These are phyloP conservation scores for Hypomesus transpacificus DNA, from an alignment of 2,113 vertebrate genomes.

Conservation along the genomic window DNA sequence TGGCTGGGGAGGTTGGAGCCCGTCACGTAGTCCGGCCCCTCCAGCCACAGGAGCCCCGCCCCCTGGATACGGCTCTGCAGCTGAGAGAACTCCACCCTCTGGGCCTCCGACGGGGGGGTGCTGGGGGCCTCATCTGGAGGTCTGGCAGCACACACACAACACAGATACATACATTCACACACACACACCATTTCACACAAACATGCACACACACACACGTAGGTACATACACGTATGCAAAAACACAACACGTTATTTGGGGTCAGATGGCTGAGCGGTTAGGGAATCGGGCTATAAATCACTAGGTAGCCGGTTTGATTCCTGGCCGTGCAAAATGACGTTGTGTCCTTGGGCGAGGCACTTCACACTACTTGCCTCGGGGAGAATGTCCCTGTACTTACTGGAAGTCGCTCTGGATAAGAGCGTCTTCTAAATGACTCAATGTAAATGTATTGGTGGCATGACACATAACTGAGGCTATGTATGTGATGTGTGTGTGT, in stretches of 20 bases:
- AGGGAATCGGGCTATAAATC: too few relatives aligned
- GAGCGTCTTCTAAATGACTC: too few relatives aligned
- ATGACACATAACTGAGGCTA: too few relatives aligned
- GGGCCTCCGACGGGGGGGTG: slow-evolving; percentile 77
- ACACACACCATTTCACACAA: not conserved
- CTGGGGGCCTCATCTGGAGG: slow-evolving; percentile 50
- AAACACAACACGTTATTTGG: not conserved
- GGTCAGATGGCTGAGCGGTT: too few relatives aligned
- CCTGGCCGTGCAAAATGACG: too few relatives aligned
- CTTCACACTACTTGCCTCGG: too few relatives aligned
- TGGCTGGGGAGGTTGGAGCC: slow-evolving; percentile 96
- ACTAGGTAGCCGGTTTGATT: too few relatives aligned
- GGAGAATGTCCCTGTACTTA: too few relatives aligned
- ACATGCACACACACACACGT: not conserved
- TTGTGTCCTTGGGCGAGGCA: too few relatives aligned
- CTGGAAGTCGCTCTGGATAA: too few relatives aligned
- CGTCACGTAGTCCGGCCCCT: slow-evolving; percentile 86
- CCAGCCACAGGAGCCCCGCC: slow-evolving; percentile 72
- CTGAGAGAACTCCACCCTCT: slow-evolving; percentile 69
- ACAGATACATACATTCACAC: not conserved
- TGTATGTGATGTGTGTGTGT: slow-evolving; percentile 1
- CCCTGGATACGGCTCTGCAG: slow-evolving; percentile 75
- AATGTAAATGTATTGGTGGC: not conserved
- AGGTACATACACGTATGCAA: not conserved
- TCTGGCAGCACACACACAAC: slow-evolving; percentile 46